Base-by-base conservation (phyloP, 2,888 invertebrate species). In the Acleris laterana region DNA sequence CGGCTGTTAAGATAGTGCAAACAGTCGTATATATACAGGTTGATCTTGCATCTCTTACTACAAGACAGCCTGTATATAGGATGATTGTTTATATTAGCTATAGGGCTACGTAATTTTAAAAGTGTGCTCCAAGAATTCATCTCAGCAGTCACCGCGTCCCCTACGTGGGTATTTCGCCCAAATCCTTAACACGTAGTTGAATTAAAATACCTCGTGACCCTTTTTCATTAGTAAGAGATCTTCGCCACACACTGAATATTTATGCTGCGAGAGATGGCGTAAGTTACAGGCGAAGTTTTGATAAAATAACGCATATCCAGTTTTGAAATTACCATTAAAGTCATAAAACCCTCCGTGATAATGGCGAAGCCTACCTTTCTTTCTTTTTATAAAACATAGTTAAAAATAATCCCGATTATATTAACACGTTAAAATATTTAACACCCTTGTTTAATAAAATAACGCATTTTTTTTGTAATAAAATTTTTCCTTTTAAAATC, bases 141-240 rank as follows among this genome's bases (percentile, higher is more conserved):
- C 66, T 61, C 50, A 25, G 69, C 74, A 70, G 72, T 72, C 75
- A 77, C 74, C 79, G 72, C 77, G 79, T 77, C 65, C 55, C 60
- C 66, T 66, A 57, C 66, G 74, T 75, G 79, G 79, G 78, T 75
- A 77, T 78, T 81, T 79, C 82, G 68, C 74, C 78, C 80, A 86
- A 88, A 89, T 85, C 90, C 91, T 90, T 87, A 88, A 89, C 92
- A 92, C 92, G 90, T 91, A 91, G 89, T 93, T 92, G 92, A 93
- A 92, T 92, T 93, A 93, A 93, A 93, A 93, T 92, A 88, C 89
- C 92, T 87, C 82, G 87, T 89, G 92, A 93, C 92, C 92, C 93
- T 91, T 92, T 92, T 93, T 92, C 92, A 93, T 92, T 92, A 92
- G 90, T 90, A 92, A 88, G 91, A 91, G 87, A 91, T 93, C 91